A percentile compares a stretch with the other conserved stretches of the same genome.
phyloP scores from a whole-genome alignment of 2,888 invertebrate species.

The Sesia apiformis region DNA sequence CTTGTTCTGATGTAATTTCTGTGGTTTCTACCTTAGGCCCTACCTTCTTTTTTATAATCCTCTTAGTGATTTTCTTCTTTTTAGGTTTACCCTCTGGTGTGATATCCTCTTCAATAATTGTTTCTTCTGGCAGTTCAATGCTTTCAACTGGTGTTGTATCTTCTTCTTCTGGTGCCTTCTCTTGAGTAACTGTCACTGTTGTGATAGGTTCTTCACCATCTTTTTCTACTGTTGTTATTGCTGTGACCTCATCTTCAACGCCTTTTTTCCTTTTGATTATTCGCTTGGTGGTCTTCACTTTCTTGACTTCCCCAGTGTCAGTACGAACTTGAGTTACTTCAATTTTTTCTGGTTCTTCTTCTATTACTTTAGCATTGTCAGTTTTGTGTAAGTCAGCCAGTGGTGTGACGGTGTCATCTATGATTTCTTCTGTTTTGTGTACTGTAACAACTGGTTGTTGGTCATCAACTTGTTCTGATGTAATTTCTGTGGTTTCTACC shows the following conservation, averaged over 20 bases:
- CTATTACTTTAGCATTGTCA: slow-evolving; percentile 17
- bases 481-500: slow-evolving; percentile 13
- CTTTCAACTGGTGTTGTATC: slow-evolving; percentile 13
- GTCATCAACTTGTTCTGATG: slow-evolving; percentile 12
- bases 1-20: slow-evolving; percentile 37
- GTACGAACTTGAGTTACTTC: slow-evolving; percentile 33
- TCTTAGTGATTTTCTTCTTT: slow-evolving; percentile 22
- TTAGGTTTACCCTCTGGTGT: slow-evolving; percentile 19
- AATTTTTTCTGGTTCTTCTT: slow-evolving; percentile 39
- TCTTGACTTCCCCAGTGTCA: slow-evolving; percentile 22
- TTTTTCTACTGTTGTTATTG: slow-evolving; percentile 25
- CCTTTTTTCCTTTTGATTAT: slow-evolving; percentile 32
- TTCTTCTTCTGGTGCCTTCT: slow-evolving; percentile 23
- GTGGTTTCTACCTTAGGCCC: slow-evolving; percentile 37
- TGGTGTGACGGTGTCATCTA: slow-evolving; percentile 23
- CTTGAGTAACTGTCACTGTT: slow-evolving; percentile 9
- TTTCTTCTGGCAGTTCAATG: slow-evolving; percentile 37
- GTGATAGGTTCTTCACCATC: slow-evolving; percentile 19
- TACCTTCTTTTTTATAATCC: slow-evolving; percentile 28
- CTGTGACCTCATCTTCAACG: slow-evolving; percentile 29
- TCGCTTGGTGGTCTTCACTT: slow-evolving; percentile 26
- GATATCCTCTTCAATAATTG: slow-evolving; percentile 14
- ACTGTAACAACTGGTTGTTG: slow-evolving; percentile 20
- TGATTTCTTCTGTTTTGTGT: slow-evolving; percentile 15
- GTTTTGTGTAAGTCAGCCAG: slow-evolving; percentile 15